Conservation (phyloP, 2,888 invertebrate genomes). For the Diarsia dahlii region DNA sequence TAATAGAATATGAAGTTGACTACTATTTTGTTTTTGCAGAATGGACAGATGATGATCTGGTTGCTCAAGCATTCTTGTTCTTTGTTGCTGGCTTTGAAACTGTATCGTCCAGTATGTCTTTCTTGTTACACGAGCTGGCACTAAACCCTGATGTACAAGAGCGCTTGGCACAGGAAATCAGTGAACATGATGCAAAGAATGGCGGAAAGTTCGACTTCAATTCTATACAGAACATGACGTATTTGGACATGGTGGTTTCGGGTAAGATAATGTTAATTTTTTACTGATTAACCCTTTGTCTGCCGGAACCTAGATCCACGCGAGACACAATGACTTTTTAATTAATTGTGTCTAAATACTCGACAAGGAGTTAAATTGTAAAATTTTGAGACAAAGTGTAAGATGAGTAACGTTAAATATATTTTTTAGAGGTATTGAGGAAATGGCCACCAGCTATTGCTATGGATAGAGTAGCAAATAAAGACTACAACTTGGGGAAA, state of each 20-base stretch:
- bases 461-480: slow-evolving; percentile 86
- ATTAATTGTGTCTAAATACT: no score
- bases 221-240: slow-evolving; percentile 73
- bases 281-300: no score
- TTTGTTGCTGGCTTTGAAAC: slow-evolving; percentile 7
- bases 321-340: no score
- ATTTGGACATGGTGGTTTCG: slow-evolving; percentile 88
- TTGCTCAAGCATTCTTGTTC: slow-evolving; percentile 8
- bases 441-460: slow-evolving; percentile 84
- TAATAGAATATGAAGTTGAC: no score
- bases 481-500: slow-evolving; percentile 85
- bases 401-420: no score
- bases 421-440: slow-evolving; percentile 80
- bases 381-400: background rate
- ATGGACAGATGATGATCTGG: slow-evolving; percentile 4
- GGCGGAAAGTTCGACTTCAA: slow-evolving; percentile 86
- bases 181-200: slow-evolving; percentile 70
- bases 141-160: slow-evolving; percentile 1
- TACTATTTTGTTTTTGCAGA: background rate
- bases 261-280: slow-evolving; percentile 66
- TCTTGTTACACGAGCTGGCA: slow-evolving; percentile 2
- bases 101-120: background rate
- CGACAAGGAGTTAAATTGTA: no score
- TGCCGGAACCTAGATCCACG: no score
- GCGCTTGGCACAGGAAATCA: slow-evolving; percentile 70